These are phyloP conservation scores for Vulpes vulpes DNA, from an alignment of 2,113 vertebrate genomes.

Conservation along the genomic window DNA sequence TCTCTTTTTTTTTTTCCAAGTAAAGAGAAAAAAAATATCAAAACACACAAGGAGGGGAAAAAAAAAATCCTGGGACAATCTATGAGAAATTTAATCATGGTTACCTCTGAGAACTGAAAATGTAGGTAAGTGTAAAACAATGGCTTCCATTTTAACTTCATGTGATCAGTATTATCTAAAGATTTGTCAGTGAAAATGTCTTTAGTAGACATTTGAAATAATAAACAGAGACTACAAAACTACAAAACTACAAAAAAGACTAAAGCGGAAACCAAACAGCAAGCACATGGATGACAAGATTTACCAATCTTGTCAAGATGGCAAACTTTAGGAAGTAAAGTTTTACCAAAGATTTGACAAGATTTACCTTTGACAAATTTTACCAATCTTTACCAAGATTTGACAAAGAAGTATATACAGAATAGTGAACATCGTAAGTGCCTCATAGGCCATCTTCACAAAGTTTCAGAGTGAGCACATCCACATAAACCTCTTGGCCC, in stretches of 20 bases:
- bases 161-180: neutral
- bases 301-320: no score
- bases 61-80: neutral
- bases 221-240: neutral
- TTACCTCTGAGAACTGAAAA: slow-evolving; percentile 3
- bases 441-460: neutral
- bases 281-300: neutral
- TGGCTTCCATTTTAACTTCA: neutral
- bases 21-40: neutral
- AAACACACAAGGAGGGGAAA: neutral
- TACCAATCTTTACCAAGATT: no score
- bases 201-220: slow-evolving; percentile 32
- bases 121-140: neutral
- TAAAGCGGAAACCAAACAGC: neutral
- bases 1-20: neutral
- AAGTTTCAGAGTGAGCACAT: neutral
- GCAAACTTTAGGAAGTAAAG: neutral
- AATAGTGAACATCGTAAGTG: neutral
- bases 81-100: neutral
- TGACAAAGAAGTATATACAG: no score
- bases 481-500: accelerated
- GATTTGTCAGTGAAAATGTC: neutral
- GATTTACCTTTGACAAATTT: neutral
- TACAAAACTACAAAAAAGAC: neutral
- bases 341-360: neutral